Evolutionary conservation across 2,113 vertebrate genomes (phyloP), one percentile per base, ranked within the genome.

Genomic region (Barnardius zonarius): DNA sequence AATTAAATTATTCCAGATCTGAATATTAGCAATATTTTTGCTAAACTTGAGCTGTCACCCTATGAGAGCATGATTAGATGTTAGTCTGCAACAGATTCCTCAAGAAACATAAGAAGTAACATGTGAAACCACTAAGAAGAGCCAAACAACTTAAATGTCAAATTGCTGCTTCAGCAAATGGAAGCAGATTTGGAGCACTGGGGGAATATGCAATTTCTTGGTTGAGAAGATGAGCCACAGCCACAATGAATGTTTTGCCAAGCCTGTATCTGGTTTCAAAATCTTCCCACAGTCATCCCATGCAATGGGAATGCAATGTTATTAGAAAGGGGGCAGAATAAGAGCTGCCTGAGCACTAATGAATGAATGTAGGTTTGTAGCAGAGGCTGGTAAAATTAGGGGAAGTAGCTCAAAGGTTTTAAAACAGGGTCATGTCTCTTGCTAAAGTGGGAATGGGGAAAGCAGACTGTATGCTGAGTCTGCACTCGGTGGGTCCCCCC

Each of bases 121-220:
- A 93, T 3, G 64, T 24, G 86, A 75, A 95, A 86, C 67, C 61
- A 4, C 51, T 4, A 54, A 80, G 59, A 87, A 85, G 85, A 95
- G 54, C 49, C 76, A 30, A 88, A 73, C 1, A 1, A 30, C 83
- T 83, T 69, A 17, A 69, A 69, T 16, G 74, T 70, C 63, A 44
- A 80, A 70, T 4, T 78, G 95, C 96, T 95, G 92, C 55, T 37
- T 92, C 96, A 96, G 95, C 95, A 90, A 86, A 90, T 27, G 83
- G 86, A 9, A 63, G 91, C 86, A 75, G 96, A 88, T 81, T 43
- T 51, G 83, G 91, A 77, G 92, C 92, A 67, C 80, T 10, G 61
- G 61, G 86, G 88, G 77, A 96, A 92, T n/a, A 31, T 17, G 83
- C 86, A 75, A 4, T 75, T 84, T 63, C 88, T 88, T 46, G 80